Percentiles rank a stretch among this genome's conserved stretches.
Evolutionary conservation across 2,113 vertebrate species (phyloP).

Genomic region (Paramormyrops kingsleyae): DNA sequence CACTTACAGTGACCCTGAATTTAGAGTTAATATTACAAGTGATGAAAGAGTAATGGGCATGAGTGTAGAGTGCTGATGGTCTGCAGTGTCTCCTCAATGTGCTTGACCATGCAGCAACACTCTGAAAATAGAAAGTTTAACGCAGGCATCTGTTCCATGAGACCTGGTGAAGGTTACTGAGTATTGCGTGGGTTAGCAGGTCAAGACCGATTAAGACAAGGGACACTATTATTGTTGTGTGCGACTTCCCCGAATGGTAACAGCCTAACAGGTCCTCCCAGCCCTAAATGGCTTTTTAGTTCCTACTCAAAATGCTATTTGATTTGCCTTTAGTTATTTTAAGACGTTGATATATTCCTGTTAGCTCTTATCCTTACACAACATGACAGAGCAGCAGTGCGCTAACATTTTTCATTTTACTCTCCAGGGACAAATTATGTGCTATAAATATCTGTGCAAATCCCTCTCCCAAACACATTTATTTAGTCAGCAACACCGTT

Average conservation of each 20-base stretch:
- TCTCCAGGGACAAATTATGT: slow-evolving; percentile 2
- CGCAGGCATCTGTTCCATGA: slow-evolving; percentile 1
- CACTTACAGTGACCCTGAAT: background rate
- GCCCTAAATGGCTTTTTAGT: background rate
- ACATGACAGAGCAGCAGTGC: background rate
- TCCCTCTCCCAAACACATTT: background rate
- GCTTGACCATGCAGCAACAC: slow-evolving; percentile 11
- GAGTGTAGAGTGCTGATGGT: slow-evolving; percentile 24
- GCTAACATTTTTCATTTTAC: background rate
- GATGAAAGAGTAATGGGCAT: slow-evolving; percentile 10
- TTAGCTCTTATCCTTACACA: background rate
- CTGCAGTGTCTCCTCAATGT: slow-evolving; percentile 5
- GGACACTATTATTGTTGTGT: background rate
- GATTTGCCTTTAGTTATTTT: slow-evolving; percentile 4
- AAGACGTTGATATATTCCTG: background rate
- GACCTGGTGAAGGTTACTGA: slow-evolving; percentile 30
- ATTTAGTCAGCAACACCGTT: background rate
- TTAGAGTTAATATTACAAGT: slow-evolving; percentile 10
- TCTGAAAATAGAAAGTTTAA: slow-evolving; percentile 30
- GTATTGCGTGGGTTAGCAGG: slow-evolving; percentile 20
- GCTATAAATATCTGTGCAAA: background rate
- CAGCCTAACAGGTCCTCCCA: background rate
- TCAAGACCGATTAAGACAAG: slow-evolving; percentile 1
- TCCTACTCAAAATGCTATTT: background rate
- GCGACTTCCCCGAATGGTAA: background rate